These are phyloP conservation scores for Capreolus pygargus DNA, from an alignment of 2,113 vertebrate genomes.

Conservation along the genomic window DNA sequence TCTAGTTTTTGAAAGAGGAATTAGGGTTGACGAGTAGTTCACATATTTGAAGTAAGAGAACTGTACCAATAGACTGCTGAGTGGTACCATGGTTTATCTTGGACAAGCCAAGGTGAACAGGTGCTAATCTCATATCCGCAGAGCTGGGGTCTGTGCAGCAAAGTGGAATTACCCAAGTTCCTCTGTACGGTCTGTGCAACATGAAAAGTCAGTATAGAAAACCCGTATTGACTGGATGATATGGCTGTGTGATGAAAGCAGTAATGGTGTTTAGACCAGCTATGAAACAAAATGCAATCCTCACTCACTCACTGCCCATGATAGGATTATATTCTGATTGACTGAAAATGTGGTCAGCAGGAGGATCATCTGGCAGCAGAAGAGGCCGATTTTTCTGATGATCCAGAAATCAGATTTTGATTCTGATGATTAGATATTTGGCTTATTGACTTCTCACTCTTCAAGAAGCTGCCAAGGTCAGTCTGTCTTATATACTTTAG, in stretches of 20 bases:
- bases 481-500: slow-evolving; percentile 27
- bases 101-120: not conserved
- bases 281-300: slow-evolving; percentile 66
- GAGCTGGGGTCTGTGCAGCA: slow-evolving; percentile 42
- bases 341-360: slow-evolving; percentile 63
- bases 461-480: slow-evolving; percentile 55
- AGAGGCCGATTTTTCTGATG: slow-evolving; percentile 63
- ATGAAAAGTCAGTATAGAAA: slow-evolving; percentile 50
- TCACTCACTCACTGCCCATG: not conserved
- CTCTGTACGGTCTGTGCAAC: not conserved
- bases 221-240: slow-evolving; percentile 64
- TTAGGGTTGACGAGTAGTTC: not conserved
- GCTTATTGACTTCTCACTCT: slow-evolving; percentile 37
- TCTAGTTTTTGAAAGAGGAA: not conserved
- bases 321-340: slow-evolving; percentile 63
- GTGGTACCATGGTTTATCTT: not conserved
- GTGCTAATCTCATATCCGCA: slow-evolving; percentile 8
- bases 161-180: slow-evolving; percentile 39
- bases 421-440: slow-evolving; percentile 72
- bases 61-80: not conserved
- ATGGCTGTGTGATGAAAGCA: slow-evolving; percentile 45
- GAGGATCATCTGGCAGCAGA: slow-evolving; percentile 56
- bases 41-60: slow-evolving; percentile 1
- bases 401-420: slow-evolving; percentile 70
- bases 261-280: slow-evolving; percentile 62